A percentile compares a stretch with the other conserved stretches of the same genome.
phyloP scores from a whole-genome alignment of 2,797 vertebrate species.

The Meriones psammophilus region DNA sequence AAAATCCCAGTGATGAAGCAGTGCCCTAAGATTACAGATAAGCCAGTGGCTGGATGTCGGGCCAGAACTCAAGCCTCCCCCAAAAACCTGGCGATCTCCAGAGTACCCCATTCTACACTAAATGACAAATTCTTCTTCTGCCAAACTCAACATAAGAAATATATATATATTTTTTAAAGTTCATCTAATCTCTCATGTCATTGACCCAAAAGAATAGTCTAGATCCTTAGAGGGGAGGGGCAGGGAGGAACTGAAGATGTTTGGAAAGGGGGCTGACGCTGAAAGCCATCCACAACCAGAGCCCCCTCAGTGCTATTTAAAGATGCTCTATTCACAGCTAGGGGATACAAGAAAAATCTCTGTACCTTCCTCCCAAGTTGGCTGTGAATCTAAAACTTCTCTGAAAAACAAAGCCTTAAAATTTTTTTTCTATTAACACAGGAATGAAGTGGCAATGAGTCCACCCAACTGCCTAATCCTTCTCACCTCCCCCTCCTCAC shows the following conservation, averaged over 20 bases:
- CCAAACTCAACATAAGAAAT: not conserved
- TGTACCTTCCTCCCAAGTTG: not conserved
- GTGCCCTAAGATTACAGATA: not conserved
- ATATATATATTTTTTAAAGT: not conserved
- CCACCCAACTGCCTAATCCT: not conserved
- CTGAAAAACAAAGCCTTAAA: not conserved
- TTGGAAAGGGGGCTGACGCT: rapidly evolving
- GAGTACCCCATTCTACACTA: not conserved
- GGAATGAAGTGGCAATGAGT: not conserved
- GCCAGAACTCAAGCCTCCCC: not conserved
- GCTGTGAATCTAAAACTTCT: not conserved
- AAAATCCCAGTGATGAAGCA: not conserved
- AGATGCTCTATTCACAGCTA: not conserved
- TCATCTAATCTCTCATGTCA: conserved; percentile 31
- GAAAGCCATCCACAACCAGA: not conserved
- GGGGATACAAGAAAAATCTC: not conserved
- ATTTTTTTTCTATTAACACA: not conserved
- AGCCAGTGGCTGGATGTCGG: not conserved
- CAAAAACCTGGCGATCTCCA: not conserved
- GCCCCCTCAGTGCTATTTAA: not conserved
- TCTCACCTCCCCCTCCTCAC: not conserved
- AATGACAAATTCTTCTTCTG: not conserved
- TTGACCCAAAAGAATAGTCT: not conserved
- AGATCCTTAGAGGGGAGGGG: not conserved
- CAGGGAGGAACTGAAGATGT: not conserved